Base-by-base conservation (phyloP, 2,888 invertebrate species). In the Tetheella fluctuosa region DNA sequence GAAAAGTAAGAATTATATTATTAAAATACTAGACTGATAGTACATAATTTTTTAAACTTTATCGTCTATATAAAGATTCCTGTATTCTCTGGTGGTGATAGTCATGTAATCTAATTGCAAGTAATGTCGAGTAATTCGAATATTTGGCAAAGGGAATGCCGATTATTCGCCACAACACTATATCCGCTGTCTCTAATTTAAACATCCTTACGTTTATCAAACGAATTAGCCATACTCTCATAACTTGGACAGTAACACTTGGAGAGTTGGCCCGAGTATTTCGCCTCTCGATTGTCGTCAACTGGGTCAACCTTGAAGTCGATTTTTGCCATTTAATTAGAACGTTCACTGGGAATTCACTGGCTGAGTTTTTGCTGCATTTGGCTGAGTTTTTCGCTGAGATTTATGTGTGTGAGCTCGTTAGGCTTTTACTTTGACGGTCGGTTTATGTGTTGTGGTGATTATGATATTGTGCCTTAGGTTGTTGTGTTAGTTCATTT, bases 321-420 rank as follows among this genome's bases (percentile, higher is more conserved):
- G 80, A 85, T 85, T 86, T 86, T 85, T 81, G 76, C 84, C 80
- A 85, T 86, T 86, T 85, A 86, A 86, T 86, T 86, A 86, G 81
- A 78, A 69, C 77, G 69, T 79, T 73, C 67, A 67, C 58, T 60
- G 62, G 65, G 65, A 65, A 54, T 59, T 61, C 62, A 55, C 58
- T 56, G 13, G 20, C 8, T 39, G 34, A 30, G 30, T 58, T 61
- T 58, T 58, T 61, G 54, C 37, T 68, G 63, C 57, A 61, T 67
- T 62, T 63, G 69, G 62, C 69, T 74, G 66, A 61, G 53, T 30
- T 23, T 61, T 34, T 54, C 17, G 54, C 30, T 53, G 53, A 17
- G 13, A 28, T 30, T 17, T 30, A 54, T 20, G 54, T 54, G 30
- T 34, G 54, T 20, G 54, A 54, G 28, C 54, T 54, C 54, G 54